Conservation (phyloP, 30 jellyfish, hydroid and myxozoan genomes). For the Hydra vulgaris region DNA sequence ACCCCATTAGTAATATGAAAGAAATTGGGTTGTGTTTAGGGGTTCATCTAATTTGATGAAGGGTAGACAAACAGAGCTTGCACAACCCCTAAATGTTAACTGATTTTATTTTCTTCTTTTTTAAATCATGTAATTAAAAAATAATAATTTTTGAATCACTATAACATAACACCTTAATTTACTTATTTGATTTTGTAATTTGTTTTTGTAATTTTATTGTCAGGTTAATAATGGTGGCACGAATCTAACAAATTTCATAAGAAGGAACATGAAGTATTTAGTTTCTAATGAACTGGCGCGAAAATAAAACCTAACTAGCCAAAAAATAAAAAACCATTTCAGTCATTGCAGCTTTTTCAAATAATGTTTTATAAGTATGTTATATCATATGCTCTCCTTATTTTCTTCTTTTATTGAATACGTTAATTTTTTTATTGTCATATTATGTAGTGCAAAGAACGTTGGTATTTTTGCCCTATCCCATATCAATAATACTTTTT, state of each 20-base stretch:
- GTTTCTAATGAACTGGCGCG: background rate
- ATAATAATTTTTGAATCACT: background rate
- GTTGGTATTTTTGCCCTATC: background rate
- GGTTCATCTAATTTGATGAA: background rate
- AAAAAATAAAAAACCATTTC: background rate
- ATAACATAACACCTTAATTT: background rate
- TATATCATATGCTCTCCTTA: background rate
- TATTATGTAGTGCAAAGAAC: too few species aligned
- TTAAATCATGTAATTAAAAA: background rate
- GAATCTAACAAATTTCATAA: background rate
- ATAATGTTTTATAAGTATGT: background rate
- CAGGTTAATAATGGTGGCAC: background rate
- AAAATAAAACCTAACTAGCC: background rate
- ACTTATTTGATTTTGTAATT: background rate
- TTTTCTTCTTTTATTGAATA: background rate
- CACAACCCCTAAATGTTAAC: background rate
- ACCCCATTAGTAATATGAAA: background rate
- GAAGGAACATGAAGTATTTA: background rate
- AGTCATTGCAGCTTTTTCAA: background rate
- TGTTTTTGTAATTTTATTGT: background rate
- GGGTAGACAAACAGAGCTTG: background rate
- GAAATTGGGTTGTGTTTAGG: background rate
- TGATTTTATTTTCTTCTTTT: background rate
- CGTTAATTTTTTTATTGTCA: background rate
- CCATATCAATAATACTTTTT: background rate